Evolutionary conservation across 2,113 vertebrate genomes (phyloP).

Genomic region (Grallaria varia): DNA sequence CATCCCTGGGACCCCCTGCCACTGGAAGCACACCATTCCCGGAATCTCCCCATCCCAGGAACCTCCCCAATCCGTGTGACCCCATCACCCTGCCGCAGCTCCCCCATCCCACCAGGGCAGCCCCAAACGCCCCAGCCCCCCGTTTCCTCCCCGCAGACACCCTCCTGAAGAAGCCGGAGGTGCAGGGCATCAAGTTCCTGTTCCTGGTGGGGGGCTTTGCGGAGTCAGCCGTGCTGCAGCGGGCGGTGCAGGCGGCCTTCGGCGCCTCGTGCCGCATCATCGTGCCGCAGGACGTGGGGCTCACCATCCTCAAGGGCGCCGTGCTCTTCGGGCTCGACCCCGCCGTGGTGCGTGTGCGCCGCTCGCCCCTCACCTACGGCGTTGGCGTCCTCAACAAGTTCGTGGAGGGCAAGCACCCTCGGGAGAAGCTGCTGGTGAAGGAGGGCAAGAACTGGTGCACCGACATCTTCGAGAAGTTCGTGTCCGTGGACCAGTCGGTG

Average conservation of each 20-base stretch:
- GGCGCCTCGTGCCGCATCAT: slow-evolving; percentile 84
- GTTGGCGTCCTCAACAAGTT: slow-evolving; percentile 94
- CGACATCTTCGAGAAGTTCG: slow-evolving; percentile 93
- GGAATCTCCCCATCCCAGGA: neutral
- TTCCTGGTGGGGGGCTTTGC: slow-evolving; percentile 96
- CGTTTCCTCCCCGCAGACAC: slow-evolving; percentile 66
- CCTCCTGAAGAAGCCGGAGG: slow-evolving; percentile 85
- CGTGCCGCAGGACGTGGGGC: slow-evolving; percentile 90
- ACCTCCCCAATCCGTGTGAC: neutral
- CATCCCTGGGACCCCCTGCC: neutral
- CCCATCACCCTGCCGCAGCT: neutral
- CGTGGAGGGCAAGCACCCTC: slow-evolving; percentile 87
- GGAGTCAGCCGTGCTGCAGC: slow-evolving; percentile 90
- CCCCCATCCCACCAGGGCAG: neutral
- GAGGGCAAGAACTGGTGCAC: slow-evolving; percentile 96
- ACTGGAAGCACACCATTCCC: too few relatives aligned
- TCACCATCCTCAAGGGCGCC: slow-evolving; percentile 94
- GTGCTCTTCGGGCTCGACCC: slow-evolving; percentile 95
- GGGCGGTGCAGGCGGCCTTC: slow-evolving; percentile 80
- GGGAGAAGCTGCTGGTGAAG: slow-evolving; percentile 90
- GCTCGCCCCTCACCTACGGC: slow-evolving; percentile 90
- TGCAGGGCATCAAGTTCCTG: slow-evolving; percentile 86
- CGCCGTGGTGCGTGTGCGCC: slow-evolving; percentile 88
- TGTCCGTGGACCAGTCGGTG: slow-evolving; percentile 91
- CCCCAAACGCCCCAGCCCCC: neutral